Percentiles rank a stretch among this genome's conserved stretches.
phyloP scores from a whole-genome alignment of 2,113 vertebrate genomes.

The Monarcha castaneiventris region DNA sequence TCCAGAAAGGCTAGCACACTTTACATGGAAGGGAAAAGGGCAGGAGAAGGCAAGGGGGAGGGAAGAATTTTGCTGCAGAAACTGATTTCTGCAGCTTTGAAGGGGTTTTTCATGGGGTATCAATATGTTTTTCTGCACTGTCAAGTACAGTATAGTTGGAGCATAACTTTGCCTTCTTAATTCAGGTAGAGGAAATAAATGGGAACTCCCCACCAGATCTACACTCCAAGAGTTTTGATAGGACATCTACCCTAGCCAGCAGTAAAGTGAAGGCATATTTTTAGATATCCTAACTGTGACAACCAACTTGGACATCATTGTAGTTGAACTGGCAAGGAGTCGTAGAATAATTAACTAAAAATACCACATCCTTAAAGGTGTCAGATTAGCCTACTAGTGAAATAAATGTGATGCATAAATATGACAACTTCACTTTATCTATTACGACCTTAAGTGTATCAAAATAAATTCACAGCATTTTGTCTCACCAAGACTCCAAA shows the following conservation, averaged over 20 bases:
- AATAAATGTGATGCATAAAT: background rate
- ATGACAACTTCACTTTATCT: background rate
- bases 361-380: background rate
- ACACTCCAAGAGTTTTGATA: background rate
- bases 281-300: background rate
- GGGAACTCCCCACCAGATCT: background rate
- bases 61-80: background rate
- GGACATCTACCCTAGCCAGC: background rate
- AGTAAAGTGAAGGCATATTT: background rate
- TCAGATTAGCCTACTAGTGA: background rate
- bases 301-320: background rate
- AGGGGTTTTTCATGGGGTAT: background rate
- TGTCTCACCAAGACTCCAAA: background rate
- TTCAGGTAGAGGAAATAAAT: background rate
- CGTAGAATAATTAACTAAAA: background rate
- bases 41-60: rapidly evolving
- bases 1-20: background rate
- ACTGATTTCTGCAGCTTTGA: background rate
- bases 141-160: background rate
- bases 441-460: background rate
- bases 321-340: background rate
- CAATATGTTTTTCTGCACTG: background rate
- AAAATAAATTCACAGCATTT: background rate
- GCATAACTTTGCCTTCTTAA: background rate
- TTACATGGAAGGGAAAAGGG: background rate